Conservation (phyloP, 2,113 vertebrate species). For the Pithys albifrons region DNA sequence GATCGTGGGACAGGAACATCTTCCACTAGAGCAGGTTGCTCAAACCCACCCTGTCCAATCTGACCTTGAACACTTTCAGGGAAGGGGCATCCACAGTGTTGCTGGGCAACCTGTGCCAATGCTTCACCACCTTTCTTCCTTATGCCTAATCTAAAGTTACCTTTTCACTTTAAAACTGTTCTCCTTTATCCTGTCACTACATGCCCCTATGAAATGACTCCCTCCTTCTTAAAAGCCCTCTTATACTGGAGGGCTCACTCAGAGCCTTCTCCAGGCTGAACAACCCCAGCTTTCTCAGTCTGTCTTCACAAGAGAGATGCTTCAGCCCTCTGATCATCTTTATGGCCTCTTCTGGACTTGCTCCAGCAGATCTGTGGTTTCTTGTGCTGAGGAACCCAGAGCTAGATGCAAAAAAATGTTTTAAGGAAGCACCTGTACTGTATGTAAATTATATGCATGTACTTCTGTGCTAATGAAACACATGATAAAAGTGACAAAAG, state of each 20-base stretch:
- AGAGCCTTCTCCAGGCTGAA: background rate
- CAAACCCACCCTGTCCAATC: accelerated
- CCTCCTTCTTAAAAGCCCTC: background rate
- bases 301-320: background rate
- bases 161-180: background rate
- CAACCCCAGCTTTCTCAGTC: background rate
- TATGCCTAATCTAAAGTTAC: background rate
- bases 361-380: background rate
- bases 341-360: background rate
- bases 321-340: accelerated
- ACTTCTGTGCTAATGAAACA: background rate
- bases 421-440: background rate
- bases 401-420: background rate
- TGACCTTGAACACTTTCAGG: background rate
- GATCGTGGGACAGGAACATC: background rate
- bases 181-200: background rate
- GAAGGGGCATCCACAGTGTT: accelerated
- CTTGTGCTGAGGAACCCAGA: background rate
- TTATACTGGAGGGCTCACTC: background rate
- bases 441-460: background rate
- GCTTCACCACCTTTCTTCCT: background rate
- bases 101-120: background rate
- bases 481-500: background rate
- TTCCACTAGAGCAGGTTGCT: background rate
- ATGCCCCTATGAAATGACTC: accelerated